Percentiles rank a stretch among this genome's conserved stretches.
These are phyloP conservation scores for Leptopilina clavipes DNA, from an alignment of 1,140 invertebrate species.

Conservation along the genomic window DNA sequence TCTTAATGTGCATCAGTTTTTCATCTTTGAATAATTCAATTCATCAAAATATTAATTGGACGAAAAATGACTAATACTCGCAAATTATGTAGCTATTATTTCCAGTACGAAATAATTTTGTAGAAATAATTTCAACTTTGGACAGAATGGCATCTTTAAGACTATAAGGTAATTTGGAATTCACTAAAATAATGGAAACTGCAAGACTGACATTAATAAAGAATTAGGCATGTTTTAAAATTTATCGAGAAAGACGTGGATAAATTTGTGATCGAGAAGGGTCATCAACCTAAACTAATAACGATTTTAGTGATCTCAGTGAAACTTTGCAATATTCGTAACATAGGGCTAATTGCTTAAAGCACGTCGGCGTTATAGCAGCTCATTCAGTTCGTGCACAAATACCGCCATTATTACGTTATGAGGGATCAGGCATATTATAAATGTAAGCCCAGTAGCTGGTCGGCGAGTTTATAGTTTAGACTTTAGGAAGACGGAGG, in stretches of 20 bases:
- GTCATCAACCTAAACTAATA: constrained; percentile 38
- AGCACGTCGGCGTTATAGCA: constrained; percentile 65
- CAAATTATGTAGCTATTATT: too few species aligned
- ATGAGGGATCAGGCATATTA: constrained; percentile 68
- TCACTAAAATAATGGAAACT: not conserved
- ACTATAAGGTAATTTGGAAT: not conserved
- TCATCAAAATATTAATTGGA: too few species aligned
- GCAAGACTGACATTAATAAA: not conserved
- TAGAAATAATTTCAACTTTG: not conserved
- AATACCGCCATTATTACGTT: constrained; percentile 70
- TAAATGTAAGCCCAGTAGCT: constrained; percentile 73
- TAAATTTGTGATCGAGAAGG: constrained; percentile 21
- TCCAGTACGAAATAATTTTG: too few species aligned
- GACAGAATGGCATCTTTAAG: too few species aligned
- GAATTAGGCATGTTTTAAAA: not conserved
- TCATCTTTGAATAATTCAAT: not conserved
- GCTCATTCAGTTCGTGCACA: constrained; percentile 56
- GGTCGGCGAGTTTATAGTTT: constrained; percentile 67
- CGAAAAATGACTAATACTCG: too few species aligned
- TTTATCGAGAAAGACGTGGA: constrained; percentile 19
- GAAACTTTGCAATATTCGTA: constrained; percentile 51
- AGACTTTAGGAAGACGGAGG: constrained; percentile 66
- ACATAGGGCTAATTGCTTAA: constrained; percentile 61
- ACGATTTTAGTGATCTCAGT: not conserved
- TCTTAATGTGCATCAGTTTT: not conserved